Evolutionary conservation across 2,888 invertebrate genomes (phyloP).

Genomic region (Aporophyla nigra): DNA sequence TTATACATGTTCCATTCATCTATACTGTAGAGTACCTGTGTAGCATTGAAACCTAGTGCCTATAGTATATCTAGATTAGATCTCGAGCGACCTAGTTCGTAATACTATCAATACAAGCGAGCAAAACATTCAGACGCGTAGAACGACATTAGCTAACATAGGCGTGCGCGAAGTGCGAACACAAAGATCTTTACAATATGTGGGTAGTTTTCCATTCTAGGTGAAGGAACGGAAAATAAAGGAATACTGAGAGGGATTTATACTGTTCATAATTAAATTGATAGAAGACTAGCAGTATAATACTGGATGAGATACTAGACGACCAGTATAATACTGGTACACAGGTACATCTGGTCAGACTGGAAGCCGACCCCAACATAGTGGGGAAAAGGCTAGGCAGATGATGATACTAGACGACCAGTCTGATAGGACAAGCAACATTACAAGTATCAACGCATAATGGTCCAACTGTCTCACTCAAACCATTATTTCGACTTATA

Average conservation of each 20-base stretch:
- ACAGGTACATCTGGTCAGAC: too few relatives aligned
- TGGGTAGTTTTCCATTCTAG: constrained; percentile 53
- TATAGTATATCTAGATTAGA: constrained; percentile 54
- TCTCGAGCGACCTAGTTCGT: constrained; percentile 58
- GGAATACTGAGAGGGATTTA: not conserved
- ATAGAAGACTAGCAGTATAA: not conserved
- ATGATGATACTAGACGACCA: not conserved
- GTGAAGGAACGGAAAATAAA: constrained; percentile 21
- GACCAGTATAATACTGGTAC: too few relatives aligned
- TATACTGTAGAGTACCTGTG: constrained; percentile 13
- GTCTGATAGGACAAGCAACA: not conserved
- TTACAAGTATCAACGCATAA: too few relatives aligned
- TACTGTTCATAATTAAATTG: not conserved
- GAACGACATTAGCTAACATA: constrained; percentile 55
- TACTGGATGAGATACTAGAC: not conserved
- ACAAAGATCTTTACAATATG: constrained; percentile 53
- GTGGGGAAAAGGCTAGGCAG: too few relatives aligned
- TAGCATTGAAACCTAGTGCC: constrained; percentile 56
- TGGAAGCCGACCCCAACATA: too few relatives aligned
- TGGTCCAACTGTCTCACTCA: too few relatives aligned
- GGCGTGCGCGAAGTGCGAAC: constrained; percentile 42
- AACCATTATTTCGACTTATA: not conserved
- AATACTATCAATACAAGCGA: constrained; percentile 60
- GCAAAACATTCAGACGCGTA: constrained; percentile 51
- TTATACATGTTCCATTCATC: constrained; percentile 7